These are phyloP conservation scores for Dasypogon diadema DNA, from an alignment of 2,888 invertebrate genomes.

Conservation along the genomic window DNA sequence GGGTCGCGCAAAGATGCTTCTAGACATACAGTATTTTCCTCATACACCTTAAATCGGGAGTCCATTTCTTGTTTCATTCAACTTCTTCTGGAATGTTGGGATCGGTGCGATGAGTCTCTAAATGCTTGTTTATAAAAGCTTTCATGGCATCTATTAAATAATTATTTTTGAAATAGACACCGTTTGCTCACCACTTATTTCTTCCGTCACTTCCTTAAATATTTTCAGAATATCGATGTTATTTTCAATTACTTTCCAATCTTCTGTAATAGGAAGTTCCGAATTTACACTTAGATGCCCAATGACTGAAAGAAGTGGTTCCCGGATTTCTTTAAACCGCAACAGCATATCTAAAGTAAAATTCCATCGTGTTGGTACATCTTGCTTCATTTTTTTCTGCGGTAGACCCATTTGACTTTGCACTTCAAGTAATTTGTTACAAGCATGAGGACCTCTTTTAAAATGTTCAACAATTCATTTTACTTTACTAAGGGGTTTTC, in stretches of 20 bases:
- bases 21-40: too few species aligned
- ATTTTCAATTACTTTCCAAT: slow-evolving; percentile 54
- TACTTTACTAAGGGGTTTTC: slow-evolving; percentile 31
- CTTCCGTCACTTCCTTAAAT: slow-evolving; percentile 57
- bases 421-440: not conserved
- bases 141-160: too few species aligned
- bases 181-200: slow-evolving; percentile 59
- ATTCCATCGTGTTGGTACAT: slow-evolving; percentile 60
- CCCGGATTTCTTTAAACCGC: slow-evolving; percentile 55
- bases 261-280: slow-evolving; percentile 53
- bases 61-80: not conserved
- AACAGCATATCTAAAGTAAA: slow-evolving; percentile 58
- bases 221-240: slow-evolving; percentile 56
- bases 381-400: slow-evolving; percentile 54
- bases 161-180: slow-evolving; percentile 59
- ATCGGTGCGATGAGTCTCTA: not conserved
- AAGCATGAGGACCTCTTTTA: slow-evolving; percentile 10
- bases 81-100: not conserved
- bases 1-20: not conserved
- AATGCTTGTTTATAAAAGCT: slow-evolving; percentile 57
- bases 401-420: not conserved
- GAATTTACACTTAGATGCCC: not conserved
- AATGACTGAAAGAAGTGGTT: not conserved
- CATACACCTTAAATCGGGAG: not conserved
- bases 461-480: slow-evolving; percentile 39